These are phyloP conservation scores for Papio anubis DNA, from an alignment of 2,113 vertebrate genomes.

Conservation along the genomic window DNA sequence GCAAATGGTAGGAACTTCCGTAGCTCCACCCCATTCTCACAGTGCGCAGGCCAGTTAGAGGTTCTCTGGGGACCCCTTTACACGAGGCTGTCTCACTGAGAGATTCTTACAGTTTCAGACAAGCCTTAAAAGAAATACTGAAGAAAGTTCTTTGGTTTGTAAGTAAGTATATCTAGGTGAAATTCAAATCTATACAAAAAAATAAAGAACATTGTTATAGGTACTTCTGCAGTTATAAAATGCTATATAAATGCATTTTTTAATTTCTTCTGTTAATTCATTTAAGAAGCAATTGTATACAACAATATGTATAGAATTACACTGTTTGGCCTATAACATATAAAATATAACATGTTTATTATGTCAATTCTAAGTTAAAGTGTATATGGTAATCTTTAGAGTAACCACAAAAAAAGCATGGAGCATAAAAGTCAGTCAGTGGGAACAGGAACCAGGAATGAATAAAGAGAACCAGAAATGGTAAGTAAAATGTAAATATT, in stretches of 20 bases:
- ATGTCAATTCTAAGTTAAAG: too few species aligned
- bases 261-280: not conserved
- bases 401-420: not conserved
- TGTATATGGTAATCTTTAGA: too few species aligned
- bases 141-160: not conserved
- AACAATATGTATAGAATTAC: not conserved
- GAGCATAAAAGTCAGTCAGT: not conserved
- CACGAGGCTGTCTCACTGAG: not conserved
- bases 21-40: too few species aligned
- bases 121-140: not conserved
- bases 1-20: too few species aligned
- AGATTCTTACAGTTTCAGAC: not conserved
- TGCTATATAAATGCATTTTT: not conserved
- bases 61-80: too few species aligned
- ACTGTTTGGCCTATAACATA: not conserved
- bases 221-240: not conserved
- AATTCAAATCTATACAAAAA: not conserved
- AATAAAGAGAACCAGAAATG: not conserved
- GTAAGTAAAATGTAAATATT: not conserved
- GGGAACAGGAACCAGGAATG: not conserved
- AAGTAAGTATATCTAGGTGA: not conserved
- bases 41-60: too few species aligned
- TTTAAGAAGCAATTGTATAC: not conserved
- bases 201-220: not conserved
- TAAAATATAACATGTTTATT: not conserved